These are phyloP conservation scores for Agrochola circellaris DNA, from an alignment of 2,888 invertebrate species.

Conservation along the genomic window DNA sequence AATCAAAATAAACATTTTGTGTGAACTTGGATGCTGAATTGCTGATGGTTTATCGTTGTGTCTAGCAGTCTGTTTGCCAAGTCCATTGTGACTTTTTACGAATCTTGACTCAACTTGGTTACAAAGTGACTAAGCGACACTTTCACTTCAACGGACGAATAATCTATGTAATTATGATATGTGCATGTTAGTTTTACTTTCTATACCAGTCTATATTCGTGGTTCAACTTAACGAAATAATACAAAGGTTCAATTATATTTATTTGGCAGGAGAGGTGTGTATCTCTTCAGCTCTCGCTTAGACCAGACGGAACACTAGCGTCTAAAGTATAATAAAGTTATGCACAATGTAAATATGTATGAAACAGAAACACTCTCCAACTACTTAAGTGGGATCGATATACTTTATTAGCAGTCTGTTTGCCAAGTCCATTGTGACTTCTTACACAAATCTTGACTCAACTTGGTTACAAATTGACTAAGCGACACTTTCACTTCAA, in stretches of 20 bases:
- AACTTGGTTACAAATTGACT: slow-evolving; percentile 58
- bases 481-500: slow-evolving; percentile 68
- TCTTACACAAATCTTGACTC: slow-evolving; percentile 49
- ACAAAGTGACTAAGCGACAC: slow-evolving; percentile 61
- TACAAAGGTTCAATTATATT: slow-evolving; percentile 69
- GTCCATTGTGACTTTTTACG: slow-evolving; percentile 18
- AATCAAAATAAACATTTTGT: slow-evolving; percentile 42
- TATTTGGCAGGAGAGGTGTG: no score
- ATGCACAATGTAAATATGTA: no score
- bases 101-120: slow-evolving; percentile 56
- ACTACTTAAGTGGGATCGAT: no score
- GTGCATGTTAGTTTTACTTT: slow-evolving; percentile 69
- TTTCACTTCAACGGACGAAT: slow-evolving; percentile 67
- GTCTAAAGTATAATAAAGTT: no score
- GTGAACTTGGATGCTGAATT: slow-evolving; percentile 28
- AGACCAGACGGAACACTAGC: no score
- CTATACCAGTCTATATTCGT: slow-evolving; percentile 49
- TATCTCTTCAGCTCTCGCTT: no score
- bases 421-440: slow-evolving; percentile 15
- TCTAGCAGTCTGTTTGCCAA: slow-evolving; percentile 16
- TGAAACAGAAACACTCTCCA: no score
- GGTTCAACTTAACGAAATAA: slow-evolving; percentile 21
- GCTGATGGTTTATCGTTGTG: slow-evolving; percentile 4
- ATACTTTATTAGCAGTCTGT: no score
- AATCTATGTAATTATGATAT: slow-evolving; percentile 64